Conservation (phyloP, 2,888 invertebrate genomes). For the Nesidiocoris tenuis region DNA sequence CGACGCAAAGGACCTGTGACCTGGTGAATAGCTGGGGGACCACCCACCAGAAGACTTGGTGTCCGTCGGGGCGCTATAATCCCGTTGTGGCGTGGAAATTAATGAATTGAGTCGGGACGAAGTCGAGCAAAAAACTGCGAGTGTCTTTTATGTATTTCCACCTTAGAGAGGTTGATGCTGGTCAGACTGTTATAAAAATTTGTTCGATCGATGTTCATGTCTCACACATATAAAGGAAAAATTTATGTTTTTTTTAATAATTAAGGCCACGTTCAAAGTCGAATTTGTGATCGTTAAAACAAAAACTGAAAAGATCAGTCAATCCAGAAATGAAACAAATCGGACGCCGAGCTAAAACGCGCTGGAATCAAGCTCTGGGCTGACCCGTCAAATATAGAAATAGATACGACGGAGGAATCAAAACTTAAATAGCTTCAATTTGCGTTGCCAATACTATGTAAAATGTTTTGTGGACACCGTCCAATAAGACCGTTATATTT, state of each 20-base stretch:
- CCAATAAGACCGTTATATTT: conserved; percentile 43
- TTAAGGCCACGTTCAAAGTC: too few species aligned
- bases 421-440: conserved; percentile 46
- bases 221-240: too few species aligned
- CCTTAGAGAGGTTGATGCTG: too few species aligned
- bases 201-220: too few species aligned
- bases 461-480: conserved; percentile 43
- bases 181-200: too few species aligned
- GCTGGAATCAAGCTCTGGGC: not conserved
- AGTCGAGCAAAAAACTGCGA: not conserved
- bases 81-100: not conserved
- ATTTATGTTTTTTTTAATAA: too few species aligned
- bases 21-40: not conserved
- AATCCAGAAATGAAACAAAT: not conserved
- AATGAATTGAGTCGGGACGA: not conserved
- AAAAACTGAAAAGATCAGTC: too few species aligned
- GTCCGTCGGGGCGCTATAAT: not conserved
- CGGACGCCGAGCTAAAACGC: conserved; percentile 19
- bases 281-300: too few species aligned
- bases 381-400: not conserved
- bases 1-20: not conserved
- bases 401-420: conserved; percentile 29
- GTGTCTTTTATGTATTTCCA: too few species aligned
- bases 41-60: not conserved
- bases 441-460: conserved; percentile 46